Evolutionary conservation across 2,113 vertebrate genomes (phyloP).

Genomic region (Calyptomena viridis): DNA sequence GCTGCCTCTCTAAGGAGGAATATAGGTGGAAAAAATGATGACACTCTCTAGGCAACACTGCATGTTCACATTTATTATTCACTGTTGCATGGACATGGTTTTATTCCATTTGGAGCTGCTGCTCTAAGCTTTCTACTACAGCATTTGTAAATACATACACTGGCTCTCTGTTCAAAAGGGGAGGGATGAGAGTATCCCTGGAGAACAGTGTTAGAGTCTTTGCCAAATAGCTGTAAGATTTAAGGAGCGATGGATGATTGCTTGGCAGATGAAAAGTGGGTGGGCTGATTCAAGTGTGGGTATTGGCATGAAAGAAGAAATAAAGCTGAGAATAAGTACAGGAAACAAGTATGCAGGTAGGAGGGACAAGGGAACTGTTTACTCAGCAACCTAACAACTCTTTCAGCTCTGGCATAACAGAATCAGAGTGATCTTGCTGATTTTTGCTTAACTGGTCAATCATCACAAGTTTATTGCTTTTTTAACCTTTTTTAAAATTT

Average conservation of each 20-base stretch:
- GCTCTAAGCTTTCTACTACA: constrained; percentile 7
- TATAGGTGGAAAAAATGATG: not conserved
- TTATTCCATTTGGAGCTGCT: constrained; percentile 1
- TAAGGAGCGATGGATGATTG: not conserved
- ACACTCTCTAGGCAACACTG: not conserved
- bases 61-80: not conserved
- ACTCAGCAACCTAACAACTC: not conserved
- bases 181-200: not conserved
- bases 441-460: not conserved
- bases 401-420: not conserved
- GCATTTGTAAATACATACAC: constrained; percentile 27
- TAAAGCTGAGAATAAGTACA: constrained; percentile 40
- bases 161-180: not conserved
- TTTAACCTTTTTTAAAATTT: not conserved
- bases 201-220: not conserved
- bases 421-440: not conserved
- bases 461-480: not conserved
- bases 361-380: not conserved
- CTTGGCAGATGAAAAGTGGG: constrained; percentile 57
- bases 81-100: not conserved
- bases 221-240: constrained; percentile 13
- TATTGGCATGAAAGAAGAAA: constrained; percentile 29
- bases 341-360: constrained; percentile 44
- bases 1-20: not conserved
- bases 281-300: constrained; percentile 32